These are phyloP conservation scores for Catharus minimus DNA, from an alignment of 2,113 vertebrate species.

Conservation along the genomic window DNA sequence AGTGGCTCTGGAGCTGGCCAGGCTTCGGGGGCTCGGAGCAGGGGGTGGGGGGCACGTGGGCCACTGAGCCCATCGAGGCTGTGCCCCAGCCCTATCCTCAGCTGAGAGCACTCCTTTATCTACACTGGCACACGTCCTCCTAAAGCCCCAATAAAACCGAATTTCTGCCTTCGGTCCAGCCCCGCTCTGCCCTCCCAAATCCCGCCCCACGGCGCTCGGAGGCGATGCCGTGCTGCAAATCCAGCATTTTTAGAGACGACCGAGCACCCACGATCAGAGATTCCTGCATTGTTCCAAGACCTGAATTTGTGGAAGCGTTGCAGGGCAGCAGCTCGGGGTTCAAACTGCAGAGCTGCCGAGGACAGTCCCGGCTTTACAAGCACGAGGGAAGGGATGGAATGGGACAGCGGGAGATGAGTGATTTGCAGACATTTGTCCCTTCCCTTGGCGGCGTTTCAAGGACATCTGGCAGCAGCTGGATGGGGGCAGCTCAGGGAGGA, in stretches of 20 bases:
- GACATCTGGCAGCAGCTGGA: neutral
- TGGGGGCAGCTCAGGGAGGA: neutral
- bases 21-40: fast-evolving
- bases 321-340: neutral
- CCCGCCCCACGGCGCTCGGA: neutral
- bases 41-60: fast-evolving
- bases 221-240: neutral
- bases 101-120: fast-evolving
- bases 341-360: neutral
- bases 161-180: constrained; percentile 12
- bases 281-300: neutral
- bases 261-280: neutral
- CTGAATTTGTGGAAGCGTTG: neutral
- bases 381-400: neutral
- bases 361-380: neutral
- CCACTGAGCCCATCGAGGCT: neutral
- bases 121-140: neutral
- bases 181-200: neutral
- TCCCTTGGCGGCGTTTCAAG: neutral
- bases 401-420: neutral
- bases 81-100: neutral
- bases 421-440: neutral
- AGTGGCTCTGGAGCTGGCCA: neutral
- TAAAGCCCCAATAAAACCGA: neutral
- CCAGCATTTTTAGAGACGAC: neutral